Base-by-base conservation (phyloP, 1,140 invertebrate species). In the Xylocopa sonorina region DNA sequence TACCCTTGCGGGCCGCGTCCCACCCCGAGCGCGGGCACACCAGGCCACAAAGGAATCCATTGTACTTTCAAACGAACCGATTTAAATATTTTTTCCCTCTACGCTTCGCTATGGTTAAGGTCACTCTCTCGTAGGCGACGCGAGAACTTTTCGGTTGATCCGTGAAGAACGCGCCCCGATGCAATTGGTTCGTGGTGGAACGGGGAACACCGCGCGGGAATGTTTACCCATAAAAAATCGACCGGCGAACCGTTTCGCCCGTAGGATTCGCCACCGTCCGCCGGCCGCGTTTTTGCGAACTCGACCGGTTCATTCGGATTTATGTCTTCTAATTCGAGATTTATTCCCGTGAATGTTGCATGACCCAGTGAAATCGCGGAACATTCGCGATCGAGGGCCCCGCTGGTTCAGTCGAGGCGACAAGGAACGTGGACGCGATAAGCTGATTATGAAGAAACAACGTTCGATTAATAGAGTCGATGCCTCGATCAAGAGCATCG, bases 1-100 rank as follows among this genome's bases (percentile, higher is more conserved):
- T 67, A 60, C 18, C 57, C 57, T 74, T 58, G 80, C 14, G 60
- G 7, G 10, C 62, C 43, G 41, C 1, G 3, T 12, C 7, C 7
- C 3, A 21, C 9, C 38, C 34, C 18, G 14, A 3, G 7, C 27
- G 64, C 32, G 53, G 71, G 55, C 58, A 53, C 74, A 21, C 76
- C 73, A 50, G 75, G 50, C 81, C 80, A 69, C 78, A 48, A 67
- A 83, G 64, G 68, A 79, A 69, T 73, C 57, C 62, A 75, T 86
- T 79, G 80, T 82, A 74, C 53, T 80, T 67, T 46, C 29, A 73
- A 51, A 80, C 81, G 67, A 78, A 21, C 6, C 27, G 43, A 74
- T 69, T 73, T 82, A 7, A 68, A 78, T 68, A 66, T 73, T 81
- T 78, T 86, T 74, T 77, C 66, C 79, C 75, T 85, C 64, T 62